Base-by-base conservation (phyloP, 2,113 vertebrate genomes). In the Cebidichthys violaceus region DNA sequence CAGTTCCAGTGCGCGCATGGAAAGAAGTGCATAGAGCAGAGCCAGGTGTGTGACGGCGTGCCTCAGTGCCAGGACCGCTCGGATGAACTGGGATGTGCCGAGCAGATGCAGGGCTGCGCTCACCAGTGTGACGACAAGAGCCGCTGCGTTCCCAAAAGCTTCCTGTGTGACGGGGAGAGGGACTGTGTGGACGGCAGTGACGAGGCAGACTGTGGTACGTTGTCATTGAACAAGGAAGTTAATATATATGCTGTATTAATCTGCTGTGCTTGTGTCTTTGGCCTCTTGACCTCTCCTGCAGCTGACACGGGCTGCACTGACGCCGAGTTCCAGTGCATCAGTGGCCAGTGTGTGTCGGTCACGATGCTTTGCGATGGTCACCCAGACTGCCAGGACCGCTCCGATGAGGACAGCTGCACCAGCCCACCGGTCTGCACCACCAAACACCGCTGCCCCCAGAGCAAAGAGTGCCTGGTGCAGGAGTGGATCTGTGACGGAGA, bases 401-500 rank as follows among this genome's bases (percentile, higher is more conserved):
- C 97, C 0, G 97, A 99, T 54, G 97, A 99, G 86, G 92, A 95
- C 5, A 74, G 84, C 83, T 99, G 97, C 0, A 59, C 92, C 15
- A 86, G 71, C 45, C 76, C 83, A 0, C 84, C 88, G 0, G 45
- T 37, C 4, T 99, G 98, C 83, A 4, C 37, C 0, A 96, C 94
- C 0, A 95, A 97, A 77, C 85, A 86, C 45, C 92, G 10, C 0
- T 99, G 98, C 82, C 88, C 73, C 0, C 80, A 29, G 41, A 96
- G 95, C 1, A 86, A 95, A 13, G 94, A 97, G 90, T 99, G 97
- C 31, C 86, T 98, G 57, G 79, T 96, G 0, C 85, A 93, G 33
- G 95, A 95, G 22, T 98, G 97, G 97, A 54, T 94, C 57, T 99
- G 97, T 35, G 97, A 98, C 0, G 96, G 95, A 0, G 80, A 94